Conservation (phyloP, 1,140 invertebrate species). For the Drosophila suzukii region DNA sequence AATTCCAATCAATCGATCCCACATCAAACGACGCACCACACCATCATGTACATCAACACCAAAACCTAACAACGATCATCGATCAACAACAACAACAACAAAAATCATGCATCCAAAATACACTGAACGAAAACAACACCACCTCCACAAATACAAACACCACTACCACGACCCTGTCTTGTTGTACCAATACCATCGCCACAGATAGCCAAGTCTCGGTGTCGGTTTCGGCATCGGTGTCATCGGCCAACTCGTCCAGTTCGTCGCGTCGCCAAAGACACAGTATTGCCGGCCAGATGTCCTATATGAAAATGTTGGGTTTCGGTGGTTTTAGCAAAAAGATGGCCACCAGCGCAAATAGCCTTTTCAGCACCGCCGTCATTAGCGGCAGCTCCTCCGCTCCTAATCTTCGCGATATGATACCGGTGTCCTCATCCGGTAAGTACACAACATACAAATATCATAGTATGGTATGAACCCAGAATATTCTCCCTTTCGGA, state of each 20-base stretch:
- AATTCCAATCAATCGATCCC: slow-evolving; percentile 52
- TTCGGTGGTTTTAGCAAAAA: slow-evolving; percentile 89
- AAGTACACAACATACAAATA: slow-evolving; percentile 73
- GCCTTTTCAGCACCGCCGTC: slow-evolving; percentile 96
- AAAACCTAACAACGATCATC: slow-evolving; percentile 14
- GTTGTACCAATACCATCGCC: slow-evolving; percentile 70
- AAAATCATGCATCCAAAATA: slow-evolving; percentile 4
- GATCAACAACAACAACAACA: slow-evolving; percentile 13
- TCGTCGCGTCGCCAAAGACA: slow-evolving; percentile 93
- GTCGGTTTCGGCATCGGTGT: slow-evolving; percentile 73
- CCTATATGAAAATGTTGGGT: slow-evolving; percentile 94
- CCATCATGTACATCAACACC: slow-evolving; percentile 11
- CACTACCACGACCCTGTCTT: slow-evolving; percentile 45
- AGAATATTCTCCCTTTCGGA: too few species aligned
- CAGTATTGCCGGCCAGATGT: slow-evolving; percentile 96
- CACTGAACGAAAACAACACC: slow-evolving; percentile 20
- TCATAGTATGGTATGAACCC: background rate
- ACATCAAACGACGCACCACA: slow-evolving; percentile 46
- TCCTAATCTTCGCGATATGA: slow-evolving; percentile 94
- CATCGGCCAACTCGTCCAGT: slow-evolving; percentile 78
- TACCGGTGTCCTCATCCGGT: slow-evolving; percentile 91
- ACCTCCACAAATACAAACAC: slow-evolving; percentile 34
- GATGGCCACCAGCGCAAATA: slow-evolving; percentile 89
- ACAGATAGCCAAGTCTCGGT: slow-evolving; percentile 81
- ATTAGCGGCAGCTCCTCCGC: slow-evolving; percentile 96